phyloP scores from a whole-genome alignment of 2,797 vertebrate species.

The Lacerta viridis region DNA sequence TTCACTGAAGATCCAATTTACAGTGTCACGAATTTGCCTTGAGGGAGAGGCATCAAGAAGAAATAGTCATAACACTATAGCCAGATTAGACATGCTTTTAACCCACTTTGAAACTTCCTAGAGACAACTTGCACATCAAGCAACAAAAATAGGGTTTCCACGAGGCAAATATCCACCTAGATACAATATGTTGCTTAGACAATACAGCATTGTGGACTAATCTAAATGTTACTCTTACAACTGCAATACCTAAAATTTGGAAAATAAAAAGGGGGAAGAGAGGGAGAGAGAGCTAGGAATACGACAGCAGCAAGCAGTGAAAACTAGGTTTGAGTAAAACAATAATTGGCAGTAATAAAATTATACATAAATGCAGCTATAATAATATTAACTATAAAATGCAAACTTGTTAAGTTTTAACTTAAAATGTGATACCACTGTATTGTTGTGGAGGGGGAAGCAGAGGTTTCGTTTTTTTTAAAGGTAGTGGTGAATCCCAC shows the following conservation, averaged over 20 bases:
- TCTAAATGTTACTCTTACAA: neutral
- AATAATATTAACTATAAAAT: neutral
- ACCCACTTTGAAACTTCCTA: neutral
- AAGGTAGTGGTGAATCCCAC: neutral
- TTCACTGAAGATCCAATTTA: slow-evolving; percentile 98
- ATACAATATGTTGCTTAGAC: neutral
- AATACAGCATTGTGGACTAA: neutral
- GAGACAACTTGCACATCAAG: neutral
- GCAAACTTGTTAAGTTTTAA: neutral
- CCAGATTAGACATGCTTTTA: neutral
- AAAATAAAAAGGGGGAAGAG: neutral
- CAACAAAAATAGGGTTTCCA: neutral
- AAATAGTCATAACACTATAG: neutral
- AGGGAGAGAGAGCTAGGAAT: neutral
- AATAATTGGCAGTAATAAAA: neutral
- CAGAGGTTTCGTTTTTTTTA: no score
- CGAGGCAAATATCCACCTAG: neutral
- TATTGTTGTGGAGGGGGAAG: neutral
- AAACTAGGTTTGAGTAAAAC: neutral
- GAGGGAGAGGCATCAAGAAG: slow-evolving; percentile 47
- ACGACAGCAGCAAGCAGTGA: neutral
- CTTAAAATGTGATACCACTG: neutral
- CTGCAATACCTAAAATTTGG: neutral
- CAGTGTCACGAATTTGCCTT: slow-evolving; percentile 98
- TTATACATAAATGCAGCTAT: neutral